These are phyloP conservation scores for Drosophila stalkeri DNA, from an alignment of 2,888 invertebrate species.

Conservation along the genomic window DNA sequence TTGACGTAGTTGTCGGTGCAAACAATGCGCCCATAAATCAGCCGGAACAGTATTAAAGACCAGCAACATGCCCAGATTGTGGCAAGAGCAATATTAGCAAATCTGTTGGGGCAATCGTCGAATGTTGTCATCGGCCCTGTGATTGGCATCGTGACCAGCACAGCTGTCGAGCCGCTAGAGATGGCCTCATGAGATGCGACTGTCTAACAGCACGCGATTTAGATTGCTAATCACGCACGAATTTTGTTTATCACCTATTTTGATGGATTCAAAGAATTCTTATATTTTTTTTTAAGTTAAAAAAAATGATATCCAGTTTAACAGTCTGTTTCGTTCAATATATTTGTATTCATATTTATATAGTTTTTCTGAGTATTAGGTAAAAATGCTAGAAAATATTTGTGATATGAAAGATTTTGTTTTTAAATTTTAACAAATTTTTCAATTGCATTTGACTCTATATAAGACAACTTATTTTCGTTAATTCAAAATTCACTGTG, in stretches of 20 bases:
- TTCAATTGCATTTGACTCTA: neutral
- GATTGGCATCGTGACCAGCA: conserved; percentile 59
- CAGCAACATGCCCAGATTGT: conserved; percentile 11
- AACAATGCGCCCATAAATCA: conserved; percentile 67
- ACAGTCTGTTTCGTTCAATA: no score
- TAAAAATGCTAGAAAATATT: neutral
- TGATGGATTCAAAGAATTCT: neutral
- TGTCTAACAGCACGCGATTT: no score
- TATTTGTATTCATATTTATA: neutral
- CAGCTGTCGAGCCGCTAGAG: conserved; percentile 16
- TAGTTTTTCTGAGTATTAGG: neutral
- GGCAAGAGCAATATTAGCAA: conserved; percentile 14
- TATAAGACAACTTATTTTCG: neutral
- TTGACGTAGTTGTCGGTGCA: neutral
- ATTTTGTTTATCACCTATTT: neutral
- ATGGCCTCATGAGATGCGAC: neutral
- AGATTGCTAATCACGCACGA: neutral
- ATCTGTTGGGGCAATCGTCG: conserved; percentile 20
- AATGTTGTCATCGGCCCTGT: conserved; percentile 53
- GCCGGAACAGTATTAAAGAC: conserved; percentile 10
- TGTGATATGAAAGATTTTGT: no score
- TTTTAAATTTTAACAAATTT: neutral
- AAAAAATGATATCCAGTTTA: neutral
- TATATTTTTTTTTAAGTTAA: neutral
- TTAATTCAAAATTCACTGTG: neutral